Evolutionary conservation across 1,140 invertebrate genomes (phyloP).

Genomic region (Drosophila willistoni): DNA sequence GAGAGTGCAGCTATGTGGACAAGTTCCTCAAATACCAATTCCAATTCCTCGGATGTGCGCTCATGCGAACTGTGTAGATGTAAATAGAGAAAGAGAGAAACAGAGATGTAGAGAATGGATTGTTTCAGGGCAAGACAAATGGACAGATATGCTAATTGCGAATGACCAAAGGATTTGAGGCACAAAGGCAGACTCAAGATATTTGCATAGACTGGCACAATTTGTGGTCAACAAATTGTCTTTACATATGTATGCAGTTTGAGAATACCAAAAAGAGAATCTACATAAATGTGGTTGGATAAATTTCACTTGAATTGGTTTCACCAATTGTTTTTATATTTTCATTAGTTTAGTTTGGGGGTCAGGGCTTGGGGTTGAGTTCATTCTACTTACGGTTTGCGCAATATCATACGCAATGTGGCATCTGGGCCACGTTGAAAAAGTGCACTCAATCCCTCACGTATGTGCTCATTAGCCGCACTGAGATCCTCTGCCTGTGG

Average conservation of each 20-base stretch:
- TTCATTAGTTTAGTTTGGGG: not conserved
- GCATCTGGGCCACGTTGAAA: constrained; percentile 90
- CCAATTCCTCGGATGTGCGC: constrained; percentile 90
- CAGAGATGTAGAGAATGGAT: not conserved
- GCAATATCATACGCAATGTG: constrained; percentile 90
- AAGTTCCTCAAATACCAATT: constrained; percentile 93
- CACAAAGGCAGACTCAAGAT: constrained; percentile 14
- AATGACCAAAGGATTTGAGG: constrained; percentile 25
- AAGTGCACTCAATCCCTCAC: constrained; percentile 87
- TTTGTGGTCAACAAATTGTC: constrained; percentile 2
- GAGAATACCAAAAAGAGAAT: no score
- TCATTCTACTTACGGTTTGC: constrained; percentile 88
- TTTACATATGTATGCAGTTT: constrained; percentile 1
- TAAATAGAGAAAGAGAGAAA: not conserved
- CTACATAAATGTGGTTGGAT: not conserved
- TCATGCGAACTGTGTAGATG: constrained; percentile 86
- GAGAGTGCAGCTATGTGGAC: constrained; percentile 92
- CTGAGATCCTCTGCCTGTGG: constrained; percentile 85
- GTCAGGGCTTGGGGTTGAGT: no score
- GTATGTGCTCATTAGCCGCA: constrained; percentile 88
- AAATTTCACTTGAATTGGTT: not conserved
- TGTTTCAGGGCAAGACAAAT: not conserved
- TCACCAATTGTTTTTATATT: not conserved
- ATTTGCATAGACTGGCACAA: constrained; percentile 21
- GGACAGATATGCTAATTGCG: constrained; percentile 14